A percentile compares a stretch with the other conserved stretches of the same genome.
phyloP scores from a whole-genome alignment of 2,797 vertebrate species.

The Champsocephalus esox region DNA sequence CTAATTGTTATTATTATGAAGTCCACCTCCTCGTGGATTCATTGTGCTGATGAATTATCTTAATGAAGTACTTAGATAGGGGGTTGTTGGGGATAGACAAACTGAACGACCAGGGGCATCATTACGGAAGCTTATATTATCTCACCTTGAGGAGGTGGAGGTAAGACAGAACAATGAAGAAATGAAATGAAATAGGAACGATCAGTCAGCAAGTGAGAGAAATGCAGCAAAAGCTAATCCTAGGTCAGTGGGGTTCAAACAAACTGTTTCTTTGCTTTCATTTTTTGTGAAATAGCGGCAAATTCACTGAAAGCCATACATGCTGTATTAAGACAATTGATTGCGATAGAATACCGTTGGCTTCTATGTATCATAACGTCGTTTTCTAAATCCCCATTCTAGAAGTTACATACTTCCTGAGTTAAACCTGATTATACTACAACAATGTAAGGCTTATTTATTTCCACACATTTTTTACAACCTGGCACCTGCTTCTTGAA shows the following conservation, averaged over 20 bases:
- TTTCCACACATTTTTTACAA: constrained; percentile 11
- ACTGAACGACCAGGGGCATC: constrained; percentile 23
- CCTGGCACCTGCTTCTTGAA: not conserved
- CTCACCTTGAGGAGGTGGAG: constrained; percentile 58
- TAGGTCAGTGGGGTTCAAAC: constrained; percentile 30
- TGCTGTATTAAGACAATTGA: not conserved
- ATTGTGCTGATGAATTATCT: constrained; percentile 68
- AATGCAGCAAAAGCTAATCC: constrained; percentile 23
- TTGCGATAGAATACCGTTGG: not conserved
- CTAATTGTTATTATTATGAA: constrained; percentile 72
- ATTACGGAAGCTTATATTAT: too few relatives aligned
- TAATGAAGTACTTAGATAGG: constrained; percentile 65
- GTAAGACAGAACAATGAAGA: constrained; percentile 47
- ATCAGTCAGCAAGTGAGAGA: constrained; percentile 7
- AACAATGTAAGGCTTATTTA: not conserved
- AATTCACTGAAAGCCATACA: not conserved
- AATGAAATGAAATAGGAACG: constrained; percentile 25
- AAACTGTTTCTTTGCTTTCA: constrained; percentile 22
- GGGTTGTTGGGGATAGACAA: constrained; percentile 25
- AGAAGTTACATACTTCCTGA: not conserved
- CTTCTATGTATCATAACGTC: not conserved
- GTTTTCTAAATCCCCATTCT: not conserved
- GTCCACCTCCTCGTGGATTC: constrained; percentile 67
- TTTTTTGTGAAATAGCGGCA: constrained; percentile 4
- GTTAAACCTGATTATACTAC: too few relatives aligned